phyloP scores from a whole-genome alignment of 2,888 invertebrate genomes.

The Phengaris alcon region DNA sequence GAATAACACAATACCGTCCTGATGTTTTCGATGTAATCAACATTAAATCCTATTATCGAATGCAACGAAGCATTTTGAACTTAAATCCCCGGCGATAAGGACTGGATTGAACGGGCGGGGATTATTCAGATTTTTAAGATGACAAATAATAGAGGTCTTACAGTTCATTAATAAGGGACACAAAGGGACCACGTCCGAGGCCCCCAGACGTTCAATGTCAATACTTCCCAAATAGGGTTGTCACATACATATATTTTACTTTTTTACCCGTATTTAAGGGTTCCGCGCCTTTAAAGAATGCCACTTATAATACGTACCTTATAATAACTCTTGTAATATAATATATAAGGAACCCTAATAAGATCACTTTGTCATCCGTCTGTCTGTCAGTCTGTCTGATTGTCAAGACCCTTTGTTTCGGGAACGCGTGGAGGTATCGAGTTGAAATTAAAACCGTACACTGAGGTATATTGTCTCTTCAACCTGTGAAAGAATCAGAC shows the following conservation, averaged over 20 bases:
- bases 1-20: slow-evolving; percentile 32
- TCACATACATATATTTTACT: slow-evolving; percentile 21
- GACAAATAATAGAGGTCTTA: slow-evolving; percentile 49
- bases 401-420: no score
- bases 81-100: slow-evolving; percentile 25
- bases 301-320: no score
- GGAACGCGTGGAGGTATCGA: no score
- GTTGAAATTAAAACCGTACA: no score
- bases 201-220: slow-evolving; percentile 45
- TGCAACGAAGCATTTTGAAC: slow-evolving; percentile 16
- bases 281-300: no score
- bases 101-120: slow-evolving; percentile 6
- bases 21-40: slow-evolving; percentile 34
- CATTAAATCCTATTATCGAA: slow-evolving; percentile 38
- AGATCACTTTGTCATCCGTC: no score
- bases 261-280: no score
- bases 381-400: no score
- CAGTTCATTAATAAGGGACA: slow-evolving; percentile 54
- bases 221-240: slow-evolving; percentile 51
- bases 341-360: no score
- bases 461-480: no score
- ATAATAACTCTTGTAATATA: no score
- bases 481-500: no score
- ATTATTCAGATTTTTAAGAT: slow-evolving; percentile 37
- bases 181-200: slow-evolving; percentile 51